Percentiles rank a stretch among this genome's conserved stretches.
These are phyloP conservation scores for Chrysomela aeneicollis DNA, from an alignment of 2,888 invertebrate species.

Conservation along the genomic window DNA sequence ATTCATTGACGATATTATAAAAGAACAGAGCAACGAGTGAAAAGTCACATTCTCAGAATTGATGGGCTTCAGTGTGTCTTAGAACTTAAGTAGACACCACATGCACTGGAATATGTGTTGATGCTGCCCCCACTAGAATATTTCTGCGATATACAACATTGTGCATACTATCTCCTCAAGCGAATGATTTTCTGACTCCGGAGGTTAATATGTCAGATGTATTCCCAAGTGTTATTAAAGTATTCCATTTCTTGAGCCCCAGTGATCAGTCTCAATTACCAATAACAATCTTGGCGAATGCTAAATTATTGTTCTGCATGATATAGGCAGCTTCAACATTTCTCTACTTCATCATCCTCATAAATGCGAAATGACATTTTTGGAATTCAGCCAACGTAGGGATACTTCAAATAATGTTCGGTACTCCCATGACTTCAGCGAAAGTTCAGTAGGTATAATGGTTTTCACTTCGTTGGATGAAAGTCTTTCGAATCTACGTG, in stretches of 20 bases:
- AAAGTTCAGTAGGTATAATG: not conserved
- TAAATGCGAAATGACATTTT: not conserved
- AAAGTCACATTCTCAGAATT: too few species aligned
- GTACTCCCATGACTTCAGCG: not conserved
- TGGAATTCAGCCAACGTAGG: not conserved
- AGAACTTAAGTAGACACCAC: too few species aligned
- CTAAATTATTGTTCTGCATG: not conserved
- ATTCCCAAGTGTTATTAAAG: too few species aligned
- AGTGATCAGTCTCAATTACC: not conserved
- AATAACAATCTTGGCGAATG: not conserved
- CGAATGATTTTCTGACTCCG: too few species aligned
- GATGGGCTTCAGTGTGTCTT: too few species aligned
- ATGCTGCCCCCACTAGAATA: too few species aligned
- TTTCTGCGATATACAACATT: too few species aligned
- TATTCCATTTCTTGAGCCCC: not conserved
- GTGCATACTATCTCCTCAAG: too few species aligned
- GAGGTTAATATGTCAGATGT: too few species aligned
- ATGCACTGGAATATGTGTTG: too few species aligned
- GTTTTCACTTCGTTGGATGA: not conserved
- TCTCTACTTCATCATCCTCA: not conserved
- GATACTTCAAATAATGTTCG: not conserved
- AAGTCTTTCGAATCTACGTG: not conserved
- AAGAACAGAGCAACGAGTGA: too few species aligned
- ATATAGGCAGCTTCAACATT: not conserved
- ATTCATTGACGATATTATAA: not conserved